phyloP scores from a whole-genome alignment of 2,888 invertebrate species.

The Eretmocerus hayati region DNA sequence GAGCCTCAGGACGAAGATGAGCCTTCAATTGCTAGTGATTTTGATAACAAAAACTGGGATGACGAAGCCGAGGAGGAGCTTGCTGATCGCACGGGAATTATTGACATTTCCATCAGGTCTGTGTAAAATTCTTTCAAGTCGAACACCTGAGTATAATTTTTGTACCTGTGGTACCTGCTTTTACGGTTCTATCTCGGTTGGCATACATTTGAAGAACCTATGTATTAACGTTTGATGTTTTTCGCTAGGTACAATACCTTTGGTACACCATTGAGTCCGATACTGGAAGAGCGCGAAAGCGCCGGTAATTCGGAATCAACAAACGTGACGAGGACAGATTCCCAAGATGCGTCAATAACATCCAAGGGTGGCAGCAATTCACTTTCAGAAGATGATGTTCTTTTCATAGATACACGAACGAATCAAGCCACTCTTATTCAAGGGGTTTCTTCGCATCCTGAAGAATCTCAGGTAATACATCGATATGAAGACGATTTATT shows the following conservation, averaged over 20 bases:
- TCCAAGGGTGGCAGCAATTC: conserved; percentile 34
- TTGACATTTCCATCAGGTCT: conserved; percentile 48
- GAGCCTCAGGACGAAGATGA: conserved; percentile 38
- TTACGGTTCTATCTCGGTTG: too few species aligned
- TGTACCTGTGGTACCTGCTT: neutral
- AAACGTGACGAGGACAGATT: conserved; percentile 40
- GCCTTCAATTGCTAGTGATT: conserved; percentile 29
- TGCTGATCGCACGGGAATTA: conserved; percentile 37
- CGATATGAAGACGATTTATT: neutral
- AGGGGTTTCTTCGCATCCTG: conserved; percentile 23
- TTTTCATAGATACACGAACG: conserved; percentile 49
- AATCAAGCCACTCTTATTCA: conserved; percentile 48
- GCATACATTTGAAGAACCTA: too few species aligned
- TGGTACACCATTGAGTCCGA: conserved; percentile 56
- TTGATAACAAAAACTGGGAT: conserved; percentile 37
- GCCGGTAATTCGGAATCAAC: conserved; percentile 40
- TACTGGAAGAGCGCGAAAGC: conserved; percentile 54
- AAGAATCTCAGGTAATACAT: conserved; percentile 14
- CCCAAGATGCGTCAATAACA: conserved; percentile 39
- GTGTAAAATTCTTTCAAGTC: neutral
- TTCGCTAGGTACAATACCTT: conserved; percentile 52
- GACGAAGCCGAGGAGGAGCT: conserved; percentile 41
- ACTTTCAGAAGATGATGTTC: conserved; percentile 43
- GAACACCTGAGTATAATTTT: neutral
- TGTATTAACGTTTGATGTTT: too few species aligned